These are phyloP conservation scores for Crocodylus rhombifer DNA, from an alignment of 2,797 vertebrate species.

Conservation along the genomic window DNA sequence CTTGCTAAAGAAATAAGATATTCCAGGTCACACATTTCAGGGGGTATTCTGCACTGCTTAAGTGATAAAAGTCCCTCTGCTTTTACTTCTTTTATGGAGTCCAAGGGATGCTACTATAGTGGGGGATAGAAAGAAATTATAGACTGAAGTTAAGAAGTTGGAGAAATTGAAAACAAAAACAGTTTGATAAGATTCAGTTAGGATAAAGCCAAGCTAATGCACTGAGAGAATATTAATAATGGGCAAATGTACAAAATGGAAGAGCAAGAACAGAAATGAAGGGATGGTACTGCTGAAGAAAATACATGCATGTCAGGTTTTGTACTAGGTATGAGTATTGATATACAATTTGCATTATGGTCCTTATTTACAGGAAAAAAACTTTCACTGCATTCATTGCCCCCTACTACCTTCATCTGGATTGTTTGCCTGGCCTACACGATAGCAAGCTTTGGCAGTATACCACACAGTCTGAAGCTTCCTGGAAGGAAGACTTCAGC, in stretches of 20 bases:
- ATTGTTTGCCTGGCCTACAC: not conserved
- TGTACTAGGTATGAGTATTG: not conserved
- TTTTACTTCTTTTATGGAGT: not conserved
- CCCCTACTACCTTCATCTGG: not conserved
- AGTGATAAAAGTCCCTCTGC: not conserved
- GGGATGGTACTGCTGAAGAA: not conserved
- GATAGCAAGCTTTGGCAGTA: not conserved
- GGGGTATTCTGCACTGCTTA: not conserved
- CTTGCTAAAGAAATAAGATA: fast-evolving
- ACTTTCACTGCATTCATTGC: not conserved
- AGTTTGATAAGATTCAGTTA: constrained; percentile 24
- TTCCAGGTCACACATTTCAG: not conserved
- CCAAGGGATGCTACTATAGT: not conserved
- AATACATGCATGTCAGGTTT: not conserved
- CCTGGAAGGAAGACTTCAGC: not conserved
- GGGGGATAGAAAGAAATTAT: not conserved
- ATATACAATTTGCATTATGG: not conserved
- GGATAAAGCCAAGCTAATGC: not conserved
- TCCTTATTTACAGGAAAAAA: too few relatives aligned
- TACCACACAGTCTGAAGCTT: not conserved
- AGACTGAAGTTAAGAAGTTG: not conserved
- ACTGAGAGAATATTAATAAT: not conserved
- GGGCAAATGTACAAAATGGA: not conserved
- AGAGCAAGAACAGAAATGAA: not conserved
- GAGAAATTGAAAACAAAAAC: not conserved